These are phyloP conservation scores for Papio anubis DNA, from an alignment of 2,113 vertebrate species.

Conservation along the genomic window DNA sequence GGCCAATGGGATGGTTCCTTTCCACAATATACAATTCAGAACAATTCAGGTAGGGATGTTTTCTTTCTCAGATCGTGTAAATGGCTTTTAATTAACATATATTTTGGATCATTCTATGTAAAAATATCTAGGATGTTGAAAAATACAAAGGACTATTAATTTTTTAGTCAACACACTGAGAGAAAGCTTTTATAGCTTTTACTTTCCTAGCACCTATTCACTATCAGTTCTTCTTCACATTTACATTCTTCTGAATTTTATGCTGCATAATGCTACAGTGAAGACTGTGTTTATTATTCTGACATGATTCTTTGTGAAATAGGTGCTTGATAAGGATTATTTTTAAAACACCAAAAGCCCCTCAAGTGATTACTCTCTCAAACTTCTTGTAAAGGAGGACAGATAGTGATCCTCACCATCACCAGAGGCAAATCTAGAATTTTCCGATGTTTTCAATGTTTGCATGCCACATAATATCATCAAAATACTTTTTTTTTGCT, in stretches of 20 bases:
- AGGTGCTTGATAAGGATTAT: conserved; percentile 70
- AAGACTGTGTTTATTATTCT: conserved; percentile 64
- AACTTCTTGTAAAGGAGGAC: conserved; percentile 60
- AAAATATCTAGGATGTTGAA: conserved; percentile 47
- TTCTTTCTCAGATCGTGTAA: conserved; percentile 22
- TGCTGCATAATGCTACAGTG: conserved; percentile 24
- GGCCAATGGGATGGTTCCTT: neutral
- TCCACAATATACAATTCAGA: neutral
- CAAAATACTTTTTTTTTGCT: conserved; percentile 21
- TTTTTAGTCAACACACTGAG: neutral
- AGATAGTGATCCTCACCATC: neutral
- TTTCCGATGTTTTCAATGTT: conserved; percentile 49
- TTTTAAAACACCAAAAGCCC: conserved; percentile 69
- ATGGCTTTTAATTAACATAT: conserved; percentile 56
- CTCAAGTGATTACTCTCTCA: conserved; percentile 56
- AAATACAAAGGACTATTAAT: conserved; percentile 42
- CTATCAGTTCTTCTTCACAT: neutral
- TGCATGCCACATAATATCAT: neutral
- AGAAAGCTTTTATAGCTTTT: neutral
- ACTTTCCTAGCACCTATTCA: conserved; percentile 10
- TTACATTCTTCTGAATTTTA: conserved; percentile 62
- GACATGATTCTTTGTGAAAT: conserved; percentile 63
- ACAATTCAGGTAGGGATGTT: neutral
- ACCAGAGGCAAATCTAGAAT: conserved; percentile 21
- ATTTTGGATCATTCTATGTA: conserved; percentile 51